Evolutionary conservation across 2,797 vertebrate species (phyloP), one percentile per base, ranked within the genome.

Genomic region (Scolopax rusticola): DNA sequence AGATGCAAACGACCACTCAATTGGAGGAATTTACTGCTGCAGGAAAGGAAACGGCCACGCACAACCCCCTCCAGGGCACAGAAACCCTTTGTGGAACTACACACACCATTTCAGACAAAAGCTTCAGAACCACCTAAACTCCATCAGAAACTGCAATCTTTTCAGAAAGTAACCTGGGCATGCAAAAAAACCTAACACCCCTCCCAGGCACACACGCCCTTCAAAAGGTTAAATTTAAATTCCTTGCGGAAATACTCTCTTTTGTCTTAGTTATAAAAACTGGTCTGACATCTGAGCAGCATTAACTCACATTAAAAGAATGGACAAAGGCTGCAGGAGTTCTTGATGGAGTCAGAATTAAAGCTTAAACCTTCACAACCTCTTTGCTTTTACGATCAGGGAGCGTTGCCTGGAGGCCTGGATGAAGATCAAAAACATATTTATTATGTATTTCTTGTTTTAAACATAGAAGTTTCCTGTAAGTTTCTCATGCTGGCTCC

Each of bases 91-190:
- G 71, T 41, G 32, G 36, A 48, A 0, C 0, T 11, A 15, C 15
- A 25, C 0, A 0, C 20, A 8, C 1, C 1, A 28, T 24, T 61
- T 48, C 0, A 50, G 33, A 12, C 24, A 32, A 87, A 79, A 71
- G 23, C 63, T 33, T 76, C 16, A 24, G 18, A 75, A 78, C 9
- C 18, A n/a, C 19, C 48, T 38, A 3, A 63, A 57, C 43, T 48
- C 5, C 0, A 12, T 15, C 10, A n/a, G 41, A 78, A 94, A 64
- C 27, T 5, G 65, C 25, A 23, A 0, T 23, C 38, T 84, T 79
- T 43, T 67, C 40, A 69, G 15, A n/a, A 57, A 54, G 45, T 17
- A 38, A 6, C 33, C 23, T 18, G 56, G 64, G 41, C 67, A 74
- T 12, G 6, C 13, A 50, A 27, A 50, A 27, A 76, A 38, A 3